Conservation (phyloP, 2,888 invertebrate genomes). For the Mythimna pallens region DNA sequence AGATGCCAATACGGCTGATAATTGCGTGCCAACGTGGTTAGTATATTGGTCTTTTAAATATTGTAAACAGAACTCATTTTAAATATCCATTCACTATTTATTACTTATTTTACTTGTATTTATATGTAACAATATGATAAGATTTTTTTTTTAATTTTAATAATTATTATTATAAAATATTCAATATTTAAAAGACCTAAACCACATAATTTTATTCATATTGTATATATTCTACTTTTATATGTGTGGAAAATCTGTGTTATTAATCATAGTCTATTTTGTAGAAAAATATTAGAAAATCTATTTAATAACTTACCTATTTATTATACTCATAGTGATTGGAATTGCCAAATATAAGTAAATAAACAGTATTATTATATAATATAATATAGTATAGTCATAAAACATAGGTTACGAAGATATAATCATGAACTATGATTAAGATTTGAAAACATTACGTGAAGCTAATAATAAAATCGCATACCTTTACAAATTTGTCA, state of each 20-base stretch:
- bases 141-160: too few species aligned
- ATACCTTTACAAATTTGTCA: neutral
- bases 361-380: slow-evolving; percentile 31
- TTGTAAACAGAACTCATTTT: neutral
- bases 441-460: neutral
- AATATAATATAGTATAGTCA: neutral
- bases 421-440: neutral
- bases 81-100: too few species aligned
- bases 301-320: slow-evolving; percentile 17
- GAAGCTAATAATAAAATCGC: neutral
- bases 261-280: slow-evolving; percentile 60
- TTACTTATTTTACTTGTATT: too few species aligned
- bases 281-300: slow-evolving; percentile 44
- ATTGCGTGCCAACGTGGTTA: slow-evolving; percentile 23
- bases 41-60: slow-evolving; percentile 17
- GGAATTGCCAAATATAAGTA: slow-evolving; percentile 23
- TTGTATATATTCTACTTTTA: slow-evolving; percentile 58
- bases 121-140: too few species aligned
- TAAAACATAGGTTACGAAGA: neutral
- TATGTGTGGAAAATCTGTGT: slow-evolving; percentile 67
- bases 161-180: too few species aligned
- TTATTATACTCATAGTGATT: slow-evolving; percentile 10
- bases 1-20: slow-evolving; percentile 24
- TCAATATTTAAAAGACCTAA: slow-evolving; percentile 18
- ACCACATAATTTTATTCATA: slow-evolving; percentile 10